Conservation (phyloP, 2,888 invertebrate genomes). For the Eilema griseolum region DNA sequence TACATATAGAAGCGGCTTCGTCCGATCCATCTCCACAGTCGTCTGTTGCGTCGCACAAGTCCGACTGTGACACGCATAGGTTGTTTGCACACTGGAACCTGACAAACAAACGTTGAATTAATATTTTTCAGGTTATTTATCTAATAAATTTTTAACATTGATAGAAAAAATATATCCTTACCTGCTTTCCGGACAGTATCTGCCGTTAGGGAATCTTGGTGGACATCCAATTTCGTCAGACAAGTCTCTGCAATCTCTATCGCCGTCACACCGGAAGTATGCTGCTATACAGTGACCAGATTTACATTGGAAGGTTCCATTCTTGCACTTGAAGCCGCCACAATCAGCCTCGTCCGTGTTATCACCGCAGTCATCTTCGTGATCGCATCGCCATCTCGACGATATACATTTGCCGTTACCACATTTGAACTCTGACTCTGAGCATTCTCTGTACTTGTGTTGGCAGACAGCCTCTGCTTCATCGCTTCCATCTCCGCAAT, state of each 20-base stretch:
- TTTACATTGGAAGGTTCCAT: slow-evolving; percentile 96
- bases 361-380: slow-evolving; percentile 98
- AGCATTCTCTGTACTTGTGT: slow-evolving; percentile 95
- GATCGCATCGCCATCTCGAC: slow-evolving; percentile 97
- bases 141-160: background rate
- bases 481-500: slow-evolving; percentile 98
- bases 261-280: slow-evolving; percentile 96
- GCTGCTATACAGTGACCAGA: slow-evolving; percentile 97
- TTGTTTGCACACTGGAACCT: slow-evolving; percentile 97
- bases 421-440: slow-evolving; percentile 97
- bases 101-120: slow-evolving; percentile 12
- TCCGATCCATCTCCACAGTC: slow-evolving; percentile 97
- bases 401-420: slow-evolving; percentile 96
- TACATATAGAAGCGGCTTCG: slow-evolving; percentile 93
- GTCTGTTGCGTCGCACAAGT: slow-evolving; percentile 97
- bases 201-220: slow-evolving; percentile 94
- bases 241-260: slow-evolving; percentile 95
- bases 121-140: background rate
- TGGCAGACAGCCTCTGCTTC: slow-evolving; percentile 94
- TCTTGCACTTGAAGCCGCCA: slow-evolving; percentile 94
- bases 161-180: slow-evolving; percentile 38
- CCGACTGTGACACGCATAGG: slow-evolving; percentile 95
- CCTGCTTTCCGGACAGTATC: slow-evolving; percentile 94
- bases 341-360: slow-evolving; percentile 96
- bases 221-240: slow-evolving; percentile 97